These are phyloP conservation scores for Colossoma macropomum DNA, from an alignment of 2,113 vertebrate species.

Conservation along the genomic window DNA sequence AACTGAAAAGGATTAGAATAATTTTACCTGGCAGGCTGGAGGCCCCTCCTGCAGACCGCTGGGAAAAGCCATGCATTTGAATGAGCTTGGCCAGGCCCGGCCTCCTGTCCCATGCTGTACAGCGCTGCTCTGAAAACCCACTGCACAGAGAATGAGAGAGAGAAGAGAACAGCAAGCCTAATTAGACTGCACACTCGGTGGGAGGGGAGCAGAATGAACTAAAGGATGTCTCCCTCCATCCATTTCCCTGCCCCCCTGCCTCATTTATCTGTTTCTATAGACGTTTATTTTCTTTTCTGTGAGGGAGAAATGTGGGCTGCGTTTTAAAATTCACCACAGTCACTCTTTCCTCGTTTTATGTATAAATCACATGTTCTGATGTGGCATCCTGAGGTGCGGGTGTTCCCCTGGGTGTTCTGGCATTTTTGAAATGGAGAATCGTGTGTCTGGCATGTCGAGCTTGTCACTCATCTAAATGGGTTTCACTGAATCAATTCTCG, in stretches of 20 bases:
- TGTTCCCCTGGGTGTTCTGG: conserved; percentile 35
- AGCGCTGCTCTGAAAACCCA: conserved; percentile 21
- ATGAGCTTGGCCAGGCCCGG: conserved; percentile 31
- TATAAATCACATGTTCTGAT: conserved; percentile 28
- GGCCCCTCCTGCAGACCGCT: conserved; percentile 24
- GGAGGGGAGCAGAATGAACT: conserved; percentile 40
- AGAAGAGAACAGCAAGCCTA: conserved; percentile 38
- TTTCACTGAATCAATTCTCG: conserved; percentile 16
- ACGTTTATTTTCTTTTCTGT: neutral
- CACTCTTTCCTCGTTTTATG: conserved; percentile 22
- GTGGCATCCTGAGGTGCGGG: neutral
- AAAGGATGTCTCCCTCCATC: conserved; percentile 27
- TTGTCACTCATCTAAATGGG: conserved; percentile 47
- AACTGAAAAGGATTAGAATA: conserved; percentile 48
- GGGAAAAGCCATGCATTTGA: conserved; percentile 56
- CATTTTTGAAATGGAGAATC: conserved; percentile 46
- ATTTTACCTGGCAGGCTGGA: conserved; percentile 50
- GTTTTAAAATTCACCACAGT: conserved; percentile 26
- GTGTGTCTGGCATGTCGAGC: conserved; percentile 14
- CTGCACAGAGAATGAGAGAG: neutral
- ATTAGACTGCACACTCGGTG: conserved; percentile 48
- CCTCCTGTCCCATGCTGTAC: conserved; percentile 20
- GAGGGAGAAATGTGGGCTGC: conserved; percentile 8
- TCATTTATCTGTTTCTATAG: conserved; percentile 26
- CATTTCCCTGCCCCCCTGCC: conserved; percentile 12